Base-by-base conservation (phyloP, 2,113 vertebrate genomes). In the Ailurus styani region DNA sequence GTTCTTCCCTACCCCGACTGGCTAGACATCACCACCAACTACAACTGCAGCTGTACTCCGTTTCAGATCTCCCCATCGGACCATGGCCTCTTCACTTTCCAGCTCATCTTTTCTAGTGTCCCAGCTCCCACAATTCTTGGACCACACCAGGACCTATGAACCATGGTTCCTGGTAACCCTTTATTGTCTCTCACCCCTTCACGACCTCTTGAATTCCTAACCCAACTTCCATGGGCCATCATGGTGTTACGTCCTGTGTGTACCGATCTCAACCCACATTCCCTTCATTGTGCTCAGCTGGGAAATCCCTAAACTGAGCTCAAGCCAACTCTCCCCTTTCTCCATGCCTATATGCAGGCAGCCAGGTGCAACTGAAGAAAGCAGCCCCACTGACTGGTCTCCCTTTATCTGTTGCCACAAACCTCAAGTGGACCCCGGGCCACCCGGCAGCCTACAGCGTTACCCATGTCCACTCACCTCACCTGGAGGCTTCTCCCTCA, bases 11-110 rank as follows among this genome's bases (percentile, higher is more conserved):
- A 7, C 31, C 52, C 73, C 55, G 40, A 14, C 11, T 1, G 13
- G 29, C 42, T n/a, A 3, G 12, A 87, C 17, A 13, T 50, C 66
- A 64, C 21, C 60, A n/a, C 34, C 60, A 40, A 0, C 45, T 29
- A 37, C 13, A 27, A 10, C 1, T 37, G 25, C 54, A 54, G 5
- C 34, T 52, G 1, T 2, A 10, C 2, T 3, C 55, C 9, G 15
- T 55, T 57, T 31, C 45, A 7, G 8, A 6, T 25, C 66, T 87
- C 68, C 60, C 47, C 55, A 14, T 40, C 5, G 3, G 25, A 83
- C 57, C 15, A 15, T 13, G 0, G 0, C 40, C 27, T 82, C 57
- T 55, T 50, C 54, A 31, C 57, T 57, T 70, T 64, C 62, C 70
- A 45, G 73, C 23, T 87, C 55, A 37, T 40, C 40, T 37, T 78